Evolutionary conservation across 1,140 invertebrate genomes (phyloP).

Genomic region (Aphelenchoides fujianensis): DNA sequence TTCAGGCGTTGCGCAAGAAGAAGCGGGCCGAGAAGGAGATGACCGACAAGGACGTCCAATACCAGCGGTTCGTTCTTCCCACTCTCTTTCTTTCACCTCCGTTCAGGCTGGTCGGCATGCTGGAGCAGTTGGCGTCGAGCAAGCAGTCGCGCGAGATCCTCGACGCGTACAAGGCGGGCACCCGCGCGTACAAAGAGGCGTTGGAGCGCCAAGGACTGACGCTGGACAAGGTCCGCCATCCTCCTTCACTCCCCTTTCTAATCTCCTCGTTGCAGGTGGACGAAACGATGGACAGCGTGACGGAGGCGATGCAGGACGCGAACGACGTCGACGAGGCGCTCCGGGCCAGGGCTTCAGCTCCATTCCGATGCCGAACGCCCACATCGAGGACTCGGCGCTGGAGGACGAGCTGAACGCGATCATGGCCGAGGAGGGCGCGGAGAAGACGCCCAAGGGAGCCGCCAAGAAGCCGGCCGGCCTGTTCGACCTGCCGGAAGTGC

Average conservation of each 20-base stretch:
- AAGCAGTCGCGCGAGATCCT: conserved; percentile 59
- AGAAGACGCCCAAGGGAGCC: not conserved
- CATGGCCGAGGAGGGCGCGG: conserved; percentile 9
- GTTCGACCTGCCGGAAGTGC: not conserved
- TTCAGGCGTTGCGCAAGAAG: conserved; percentile 43
- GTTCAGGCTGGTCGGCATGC: conserved; percentile 42
- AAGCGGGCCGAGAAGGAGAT: conserved; percentile 58
- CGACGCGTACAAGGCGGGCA: conserved; percentile 53
- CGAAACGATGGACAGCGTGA: conserved; percentile 51
- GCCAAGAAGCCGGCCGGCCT: not conserved
- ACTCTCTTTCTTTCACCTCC: no score
- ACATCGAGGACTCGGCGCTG: not conserved
- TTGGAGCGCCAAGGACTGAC: conserved; percentile 51
- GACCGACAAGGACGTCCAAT: conserved; percentile 58
- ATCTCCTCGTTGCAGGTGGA: conserved; percentile 41
- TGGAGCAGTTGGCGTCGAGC: conserved; percentile 49
- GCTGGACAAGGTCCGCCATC: conserved; percentile 45
- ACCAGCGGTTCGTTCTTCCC: conserved; percentile 34
- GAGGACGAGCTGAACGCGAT: conserved; percentile 15
- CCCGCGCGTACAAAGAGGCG: conserved; percentile 54
- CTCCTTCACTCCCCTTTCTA: not conserved
- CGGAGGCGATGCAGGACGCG: conserved; percentile 55
- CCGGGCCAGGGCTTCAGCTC: conserved; percentile 41
- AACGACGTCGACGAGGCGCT: conserved; percentile 51
- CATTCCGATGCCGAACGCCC: conserved; percentile 1